Evolutionary conservation across 2,888 invertebrate genomes (phyloP), one percentile per base, ranked within the genome.

Genomic region (Andrena hattorfiana): DNA sequence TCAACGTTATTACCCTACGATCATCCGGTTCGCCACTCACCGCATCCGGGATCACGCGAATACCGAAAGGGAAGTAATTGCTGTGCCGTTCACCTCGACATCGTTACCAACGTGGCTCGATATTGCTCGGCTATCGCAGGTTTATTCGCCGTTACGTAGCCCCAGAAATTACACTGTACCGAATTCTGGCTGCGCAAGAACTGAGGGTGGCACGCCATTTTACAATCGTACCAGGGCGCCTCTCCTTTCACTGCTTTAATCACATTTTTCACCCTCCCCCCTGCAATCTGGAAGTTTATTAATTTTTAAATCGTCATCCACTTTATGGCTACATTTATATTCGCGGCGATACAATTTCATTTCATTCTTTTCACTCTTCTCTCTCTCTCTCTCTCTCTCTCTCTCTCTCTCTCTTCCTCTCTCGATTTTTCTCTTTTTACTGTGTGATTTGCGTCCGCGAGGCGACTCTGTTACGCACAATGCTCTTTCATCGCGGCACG

Each of bases 1-100:
- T 90, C 88, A 89, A 78, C 85, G 85, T 88, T 90, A 89, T 89
- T 89, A 86, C 83, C 84, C 76, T 84, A 84, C 78, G 85, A 89
- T 87, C 85, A 83, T 85, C 85, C 84, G 83, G 76, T 77, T 82
- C 77, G 76, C 74, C 81, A 82, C 77, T 81, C 83, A 81, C 77
- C 76, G 77, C 76, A 84, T 86, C 73, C 80, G 75, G 73, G 70
- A 85, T 84, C 71, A 71, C 59, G 35, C 51, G 75, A 63, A 76
- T 74, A 71, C 68, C 71, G 80, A 86, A 82, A 68, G 76, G 54
- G 70, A 75, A 82, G 84, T 76, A 82, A 84, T 84, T 75, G 79
- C 64, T 51, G 51, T 26, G 60, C 59, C 69, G 74, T 71, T 72
- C 74, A 13, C 67, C 74, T 64, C 75, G 48, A 30, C 70, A 48